These are phyloP conservation scores for Lumbricus terrestris DNA, from an alignment of 2,888 invertebrate genomes.

Conservation along the genomic window DNA sequence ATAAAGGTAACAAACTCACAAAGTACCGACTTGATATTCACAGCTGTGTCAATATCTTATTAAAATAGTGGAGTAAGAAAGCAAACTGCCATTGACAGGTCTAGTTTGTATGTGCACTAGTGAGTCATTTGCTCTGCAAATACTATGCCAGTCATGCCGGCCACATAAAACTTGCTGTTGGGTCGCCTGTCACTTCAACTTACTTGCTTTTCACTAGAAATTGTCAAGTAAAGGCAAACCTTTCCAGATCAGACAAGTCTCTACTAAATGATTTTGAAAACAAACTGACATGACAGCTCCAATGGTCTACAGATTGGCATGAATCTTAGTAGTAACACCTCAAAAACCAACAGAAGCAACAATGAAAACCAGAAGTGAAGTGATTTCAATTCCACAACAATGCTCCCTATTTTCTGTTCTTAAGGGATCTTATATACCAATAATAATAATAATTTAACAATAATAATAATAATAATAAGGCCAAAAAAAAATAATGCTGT, in stretches of 20 bases:
- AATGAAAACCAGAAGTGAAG: neutral
- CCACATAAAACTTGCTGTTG: neutral
- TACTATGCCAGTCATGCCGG: neutral
- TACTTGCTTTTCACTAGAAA: neutral
- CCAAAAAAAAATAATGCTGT: too few relatives aligned
- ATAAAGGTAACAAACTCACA: neutral
- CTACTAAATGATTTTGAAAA: neutral
- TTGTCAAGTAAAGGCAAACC: neutral
- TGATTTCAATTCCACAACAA: neutral
- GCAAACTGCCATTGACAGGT: neutral
- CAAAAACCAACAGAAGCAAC: neutral
- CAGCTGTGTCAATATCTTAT: neutral
- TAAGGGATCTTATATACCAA: neutral
- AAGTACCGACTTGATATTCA: neutral
- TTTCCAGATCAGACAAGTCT: neutral
- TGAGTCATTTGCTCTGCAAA: neutral
- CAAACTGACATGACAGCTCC: too few relatives aligned
- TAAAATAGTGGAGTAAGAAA: neutral
- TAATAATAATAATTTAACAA: neutral
- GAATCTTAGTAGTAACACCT: neutral
- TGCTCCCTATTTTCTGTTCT: neutral
- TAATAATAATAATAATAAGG: neutral
- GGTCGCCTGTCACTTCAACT: neutral
- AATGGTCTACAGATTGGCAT: too few relatives aligned
- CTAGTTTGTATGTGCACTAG: too few relatives aligned